A percentile compares a stretch with the other conserved stretches of the same genome.
Evolutionary conservation across 2,797 vertebrate species (phyloP).

Genomic region (Sebastes iracundus): DNA sequence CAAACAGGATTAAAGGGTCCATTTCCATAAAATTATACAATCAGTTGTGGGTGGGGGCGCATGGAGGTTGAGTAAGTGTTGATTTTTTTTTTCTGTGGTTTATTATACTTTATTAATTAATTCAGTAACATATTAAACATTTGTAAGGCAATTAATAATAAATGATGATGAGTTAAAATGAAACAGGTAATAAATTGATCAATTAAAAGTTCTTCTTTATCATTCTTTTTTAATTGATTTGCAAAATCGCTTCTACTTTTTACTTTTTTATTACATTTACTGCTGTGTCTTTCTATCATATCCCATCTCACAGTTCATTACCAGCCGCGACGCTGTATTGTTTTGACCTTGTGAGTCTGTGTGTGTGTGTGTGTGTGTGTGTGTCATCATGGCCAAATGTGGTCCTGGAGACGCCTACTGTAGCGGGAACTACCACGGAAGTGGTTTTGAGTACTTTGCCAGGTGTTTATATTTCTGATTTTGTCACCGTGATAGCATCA

Average conservation of each 20-base stretch:
- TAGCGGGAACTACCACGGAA: no score
- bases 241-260: not conserved
- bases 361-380: not conserved
- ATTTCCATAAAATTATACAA: not conserved
- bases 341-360: not conserved
- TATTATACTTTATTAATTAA: not conserved
- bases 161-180: not conserved
- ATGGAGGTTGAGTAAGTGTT: not conserved
- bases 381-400: no score
- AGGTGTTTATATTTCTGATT: no score
- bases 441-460: no score
- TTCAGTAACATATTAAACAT: not conserved
- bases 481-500: no score
- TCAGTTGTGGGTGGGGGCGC: not conserved
- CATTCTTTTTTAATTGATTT: not conserved
- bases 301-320: not conserved
- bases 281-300: not conserved
- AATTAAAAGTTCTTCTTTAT: not conserved
- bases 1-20: not conserved
- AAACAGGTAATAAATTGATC: not conserved
- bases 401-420: no score
- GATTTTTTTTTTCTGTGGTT: not conserved
- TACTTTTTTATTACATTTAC: not conserved
- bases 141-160: not conserved
- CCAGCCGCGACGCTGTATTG: not conserved